Evolutionary conservation across 2,888 invertebrate species (phyloP), one percentile per base, ranked within the genome.

Genomic region (Didymodactylos carnosus): DNA sequence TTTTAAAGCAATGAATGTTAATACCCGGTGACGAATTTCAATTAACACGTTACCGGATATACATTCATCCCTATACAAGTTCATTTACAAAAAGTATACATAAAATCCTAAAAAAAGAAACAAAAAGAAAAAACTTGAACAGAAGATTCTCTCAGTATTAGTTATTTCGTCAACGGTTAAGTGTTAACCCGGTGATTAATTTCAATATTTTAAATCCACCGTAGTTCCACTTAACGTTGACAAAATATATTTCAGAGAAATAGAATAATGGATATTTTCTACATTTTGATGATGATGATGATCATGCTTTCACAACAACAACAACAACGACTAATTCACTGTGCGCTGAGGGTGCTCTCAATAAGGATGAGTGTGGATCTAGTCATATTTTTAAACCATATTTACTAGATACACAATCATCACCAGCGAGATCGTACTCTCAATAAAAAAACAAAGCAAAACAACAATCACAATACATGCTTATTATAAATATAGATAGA

Each of bases 311-410:
- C n/a, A n/a, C n/a, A n/a, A n/a, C n/a, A n/a, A n/a, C n/a, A n/a
- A n/a, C n/a, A n/a, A n/a, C n/a, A n/a, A n/a, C n/a, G n/a, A n/a
- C n/a, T n/a, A n/a, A n/a, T n/a, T n/a, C n/a, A n/a, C n/a, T n/a
- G n/a, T n/a, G n/a, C n/a, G n/a, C 35, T 62, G 62, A 62, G 35
- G 62, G 62, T 62, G 62, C 62, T 62, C 62, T 62, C 62, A 62
- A 62, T 62, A 35, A 62, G 62, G 62, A 62, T 62, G 62, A 62
- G 62, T 62, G 62, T 62, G 62, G 62, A 62, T 62, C 62, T 62
- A 62, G 62, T 62, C 62, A 62, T 62, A 35, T 35, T 35, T 35
- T 62, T 62, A 62, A 62, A 27, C 62, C 62, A 62, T 35, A 62
- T 62, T 35, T 29, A 62, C 62, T 62, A 62, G 35, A 62, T 62